These are phyloP conservation scores for Rhizomys pruinosus DNA, from an alignment of 2,113 vertebrate genomes.

Conservation along the genomic window DNA sequence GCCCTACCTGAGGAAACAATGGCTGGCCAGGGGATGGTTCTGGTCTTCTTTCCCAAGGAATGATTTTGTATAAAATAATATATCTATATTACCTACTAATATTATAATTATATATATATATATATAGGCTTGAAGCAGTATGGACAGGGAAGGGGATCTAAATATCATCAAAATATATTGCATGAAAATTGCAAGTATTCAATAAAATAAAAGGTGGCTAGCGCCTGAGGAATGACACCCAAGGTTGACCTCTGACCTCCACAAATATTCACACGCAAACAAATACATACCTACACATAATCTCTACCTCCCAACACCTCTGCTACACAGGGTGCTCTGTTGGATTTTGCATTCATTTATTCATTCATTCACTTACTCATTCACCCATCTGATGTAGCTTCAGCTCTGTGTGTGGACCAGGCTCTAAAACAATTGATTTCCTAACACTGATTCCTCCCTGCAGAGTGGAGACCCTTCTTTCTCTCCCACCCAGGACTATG, in stretches of 20 bases:
- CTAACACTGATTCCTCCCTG: rapidly evolving
- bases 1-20: no score
- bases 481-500: neutral
- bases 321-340: rapidly evolving
- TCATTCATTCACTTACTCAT: neutral
- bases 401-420: rapidly evolving
- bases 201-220: neutral
- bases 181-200: no score
- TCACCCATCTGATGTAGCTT: neutral
- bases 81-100: no score
- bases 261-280: neutral
- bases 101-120: no score
- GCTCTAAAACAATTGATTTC: rapidly evolving
- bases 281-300: neutral
- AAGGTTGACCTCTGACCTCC: neutral
- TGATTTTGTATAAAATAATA: no score
- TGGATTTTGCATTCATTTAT: neutral
- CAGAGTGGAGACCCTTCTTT: neutral
- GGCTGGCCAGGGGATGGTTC: no score
- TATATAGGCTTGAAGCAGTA: no score
- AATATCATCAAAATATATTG: no score
- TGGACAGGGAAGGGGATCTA: no score
- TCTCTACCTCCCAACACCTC: rapidly evolving
- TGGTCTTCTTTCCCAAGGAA: no score
- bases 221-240: neutral